A percentile compares a stretch with the other conserved stretches of the same genome.
These are phyloP conservation scores for Oophaga sylvatica DNA, from an alignment of 2,797 vertebrate species.

Conservation along the genomic window DNA sequence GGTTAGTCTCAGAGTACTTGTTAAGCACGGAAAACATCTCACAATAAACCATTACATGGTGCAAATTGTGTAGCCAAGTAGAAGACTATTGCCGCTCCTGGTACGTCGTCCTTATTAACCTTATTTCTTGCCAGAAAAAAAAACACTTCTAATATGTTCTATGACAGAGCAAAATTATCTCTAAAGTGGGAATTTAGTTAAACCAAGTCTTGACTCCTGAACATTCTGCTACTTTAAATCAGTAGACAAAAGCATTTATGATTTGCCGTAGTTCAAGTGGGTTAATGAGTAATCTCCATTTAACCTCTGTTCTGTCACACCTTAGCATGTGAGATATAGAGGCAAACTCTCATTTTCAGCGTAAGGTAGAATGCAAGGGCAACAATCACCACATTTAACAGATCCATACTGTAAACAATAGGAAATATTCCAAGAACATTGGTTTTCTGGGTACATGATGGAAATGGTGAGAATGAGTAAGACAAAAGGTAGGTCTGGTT, in stretches of 20 bases:
- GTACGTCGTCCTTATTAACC: neutral
- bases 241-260: constrained; percentile 68
- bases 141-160: neutral
- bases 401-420: constrained; percentile 31
- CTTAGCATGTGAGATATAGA: constrained; percentile 65
- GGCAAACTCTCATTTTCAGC: constrained; percentile 58
- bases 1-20: too few species aligned
- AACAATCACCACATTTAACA: constrained; percentile 17
- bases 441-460: constrained; percentile 66
- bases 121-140: neutral
- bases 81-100: neutral
- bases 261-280: constrained; percentile 68
- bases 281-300: constrained; percentile 81
- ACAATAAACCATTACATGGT: too few species aligned
- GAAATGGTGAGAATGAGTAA: constrained; percentile 78
- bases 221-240: constrained; percentile 37
- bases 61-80: too few species aligned
- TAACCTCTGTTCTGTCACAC: constrained; percentile 77
- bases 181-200: neutral
- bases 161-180: neutral
- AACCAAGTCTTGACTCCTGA: neutral
- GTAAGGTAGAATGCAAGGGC: constrained; percentile 48
- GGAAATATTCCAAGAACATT: constrained; percentile 49
- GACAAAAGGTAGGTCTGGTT: constrained; percentile 78
- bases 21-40: too few species aligned